Evolutionary conservation across 2,113 vertebrate species (phyloP).

Genomic region (Gracilinanus agilis): DNA sequence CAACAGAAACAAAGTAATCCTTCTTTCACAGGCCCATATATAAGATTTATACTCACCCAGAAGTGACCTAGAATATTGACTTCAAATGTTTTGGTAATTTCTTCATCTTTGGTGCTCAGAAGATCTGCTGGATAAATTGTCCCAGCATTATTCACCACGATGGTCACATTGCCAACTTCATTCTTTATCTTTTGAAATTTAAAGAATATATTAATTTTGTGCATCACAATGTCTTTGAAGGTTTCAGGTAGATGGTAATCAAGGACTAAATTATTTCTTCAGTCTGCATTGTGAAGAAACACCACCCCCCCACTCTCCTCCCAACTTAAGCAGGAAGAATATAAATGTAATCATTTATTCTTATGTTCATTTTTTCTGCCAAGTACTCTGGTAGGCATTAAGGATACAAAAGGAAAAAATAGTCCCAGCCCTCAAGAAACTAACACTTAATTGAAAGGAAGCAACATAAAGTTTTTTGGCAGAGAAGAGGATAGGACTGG

Average conservation of each 20-base stretch:
- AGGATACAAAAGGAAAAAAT: not conserved
- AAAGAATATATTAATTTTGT: not conserved
- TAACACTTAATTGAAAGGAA: not conserved
- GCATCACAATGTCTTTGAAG: not conserved
- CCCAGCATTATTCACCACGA: conserved; percentile 85
- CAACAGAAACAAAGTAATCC: not conserved
- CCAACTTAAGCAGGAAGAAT: conserved; percentile 14
- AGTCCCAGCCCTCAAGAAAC: not conserved
- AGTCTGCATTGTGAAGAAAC: not conserved
- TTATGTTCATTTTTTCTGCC: not conserved
- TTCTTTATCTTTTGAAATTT: conserved; percentile 81
- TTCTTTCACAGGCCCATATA: not conserved
- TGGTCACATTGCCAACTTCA: conserved; percentile 85
- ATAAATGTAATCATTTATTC: not conserved
- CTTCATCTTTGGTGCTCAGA: conserved; percentile 82
- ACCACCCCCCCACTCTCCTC: not conserved
- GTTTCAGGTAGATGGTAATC: not conserved
- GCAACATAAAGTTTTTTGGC: not conserved
- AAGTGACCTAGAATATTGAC: conserved; percentile 86
- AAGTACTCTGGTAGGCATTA: not conserved
- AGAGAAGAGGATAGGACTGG: no score
- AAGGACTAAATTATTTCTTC: not conserved
- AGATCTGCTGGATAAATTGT: conserved; percentile 80
- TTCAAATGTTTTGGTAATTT: conserved; percentile 84
- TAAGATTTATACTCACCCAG: conserved; percentile 82